Base-by-base conservation (phyloP, 1,140 invertebrate species). In the Drosophila ohnishii region DNA sequence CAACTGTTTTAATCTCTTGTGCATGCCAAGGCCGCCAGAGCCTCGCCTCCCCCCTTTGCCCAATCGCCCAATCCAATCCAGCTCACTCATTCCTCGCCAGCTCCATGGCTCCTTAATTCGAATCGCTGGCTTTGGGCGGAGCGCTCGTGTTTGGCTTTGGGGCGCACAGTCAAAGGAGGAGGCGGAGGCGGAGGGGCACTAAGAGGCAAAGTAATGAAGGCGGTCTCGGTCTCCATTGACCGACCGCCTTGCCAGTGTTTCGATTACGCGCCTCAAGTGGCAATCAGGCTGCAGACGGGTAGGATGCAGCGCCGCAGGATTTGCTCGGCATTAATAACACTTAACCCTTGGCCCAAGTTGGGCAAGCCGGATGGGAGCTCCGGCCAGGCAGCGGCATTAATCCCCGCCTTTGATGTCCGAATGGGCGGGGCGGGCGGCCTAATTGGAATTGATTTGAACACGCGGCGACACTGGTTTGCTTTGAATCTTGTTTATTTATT, bases 401-500 rank as follows among this genome's bases (percentile, higher is more conserved):
- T 55, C 50, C 61, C 42, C 39, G 56, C 60, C 57, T 64, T 75
- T 70, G 77, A 75, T 47, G 53, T 48, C 9, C 42, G 3, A 39
- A n/a, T 35, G 13, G 13, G 13, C 22, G 42, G 42, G 19, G 5
- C 32, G 11, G 19, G 5, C 19, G 5, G 25, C 40, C 16, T 71
- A 70, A 82, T 83, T 81, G 78, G 50, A 66, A 81, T 64, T 64
- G 75, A 82, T 78, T 66, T 53, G 22, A 56, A 61, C 48, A 35
- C 19, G 39, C 7, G 16, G 10, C 45, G 6, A 9, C 22, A 5
- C 9, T 37, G 39, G 40, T 51, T 44, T 45, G 44, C 57, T 53
- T 70, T 62, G 58, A 61, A 66, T 70, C 70, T 73, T 61, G 78
- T 86, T 88, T 87, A 87, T 86, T 86, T 87, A 80, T 83, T 78